Evolutionary conservation across 2,888 invertebrate species (phyloP).

Genomic region (Plebejus melissa): DNA sequence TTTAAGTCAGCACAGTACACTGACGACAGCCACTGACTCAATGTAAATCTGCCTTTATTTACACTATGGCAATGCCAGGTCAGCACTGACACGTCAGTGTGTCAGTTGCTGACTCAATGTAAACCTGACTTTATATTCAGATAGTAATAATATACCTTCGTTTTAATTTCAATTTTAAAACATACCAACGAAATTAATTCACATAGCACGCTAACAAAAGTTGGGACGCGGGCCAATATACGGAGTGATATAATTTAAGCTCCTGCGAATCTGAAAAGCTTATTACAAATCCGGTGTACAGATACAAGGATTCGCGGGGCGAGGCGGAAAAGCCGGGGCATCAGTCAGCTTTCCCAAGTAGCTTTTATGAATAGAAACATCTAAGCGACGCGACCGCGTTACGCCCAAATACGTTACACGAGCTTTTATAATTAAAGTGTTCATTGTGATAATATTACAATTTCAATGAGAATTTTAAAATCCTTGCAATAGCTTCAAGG

Average conservation of each 20-base stretch:
- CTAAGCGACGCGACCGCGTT: slow-evolving; percentile 15
- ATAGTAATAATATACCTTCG: too few relatives aligned
- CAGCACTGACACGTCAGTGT: too few relatives aligned
- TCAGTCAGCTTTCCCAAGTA: slow-evolving; percentile 29
- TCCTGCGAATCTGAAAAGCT: slow-evolving; percentile 28
- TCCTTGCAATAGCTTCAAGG: too few relatives aligned
- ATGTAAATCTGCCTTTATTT: too few relatives aligned
- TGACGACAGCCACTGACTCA: too few relatives aligned
- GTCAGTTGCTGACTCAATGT: too few relatives aligned
- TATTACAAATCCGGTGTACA: slow-evolving; percentile 31
- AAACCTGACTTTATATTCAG: too few relatives aligned
- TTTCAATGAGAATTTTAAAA: neutral
- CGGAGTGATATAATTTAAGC: slow-evolving; percentile 27
- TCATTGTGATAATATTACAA: neutral
- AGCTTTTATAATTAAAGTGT: slow-evolving; percentile 11
- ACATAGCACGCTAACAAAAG: neutral
- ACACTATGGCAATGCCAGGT: too few relatives aligned
- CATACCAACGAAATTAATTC: neutral
- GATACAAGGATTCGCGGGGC: slow-evolving; percentile 29
- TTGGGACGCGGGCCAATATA: slow-evolving; percentile 24
- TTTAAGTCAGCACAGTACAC: too few relatives aligned
- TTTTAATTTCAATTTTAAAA: neutral
- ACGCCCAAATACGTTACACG: neutral
- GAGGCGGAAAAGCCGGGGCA: slow-evolving; percentile 30
- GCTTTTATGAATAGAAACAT: slow-evolving; percentile 28